phyloP scores from a whole-genome alignment of 2,888 invertebrate species.

The Pheosia gnoma region DNA sequence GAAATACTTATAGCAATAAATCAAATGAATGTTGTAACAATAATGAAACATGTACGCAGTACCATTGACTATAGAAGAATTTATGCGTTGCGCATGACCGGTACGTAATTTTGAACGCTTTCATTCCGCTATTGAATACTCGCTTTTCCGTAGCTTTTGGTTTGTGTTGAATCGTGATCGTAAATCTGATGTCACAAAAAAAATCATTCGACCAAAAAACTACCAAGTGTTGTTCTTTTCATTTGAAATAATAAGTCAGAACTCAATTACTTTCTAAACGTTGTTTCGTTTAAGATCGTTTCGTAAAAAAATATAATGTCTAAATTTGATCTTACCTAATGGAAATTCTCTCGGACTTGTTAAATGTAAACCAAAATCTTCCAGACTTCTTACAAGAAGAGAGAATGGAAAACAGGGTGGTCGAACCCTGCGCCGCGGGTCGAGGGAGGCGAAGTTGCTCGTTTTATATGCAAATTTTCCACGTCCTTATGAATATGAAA shows the following conservation, averaged over 20 bases:
- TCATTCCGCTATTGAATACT: conserved; percentile 26
- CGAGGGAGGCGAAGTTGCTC: conserved; percentile 71
- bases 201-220: conserved; percentile 3
- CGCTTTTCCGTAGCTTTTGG: conserved; percentile 21
- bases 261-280: neutral
- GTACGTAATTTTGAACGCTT: conserved; percentile 26
- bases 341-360: conserved; percentile 36
- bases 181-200: conserved; percentile 16
- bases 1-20: neutral
- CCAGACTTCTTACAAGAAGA: conserved; percentile 64
- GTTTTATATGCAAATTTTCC: conserved; percentile 82
- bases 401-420: conserved; percentile 71
- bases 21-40: too few relatives aligned
- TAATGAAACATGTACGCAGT: neutral
- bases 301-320: conserved; percentile 29
- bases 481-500: conserved; percentile 84
- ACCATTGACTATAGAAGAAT: conserved; percentile 12
- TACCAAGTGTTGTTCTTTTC: neutral
- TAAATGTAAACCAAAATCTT: conserved; percentile 59
- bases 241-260: neutral
- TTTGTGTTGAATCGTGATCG: conserved; percentile 19
- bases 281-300: neutral
- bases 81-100: conserved; percentile 24
- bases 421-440: conserved; percentile 57
- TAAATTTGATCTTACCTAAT: conserved; percentile 40